Evolutionary conservation across 2,797 vertebrate species (phyloP).

Genomic region (Oceanodroma leucorhoa): DNA sequence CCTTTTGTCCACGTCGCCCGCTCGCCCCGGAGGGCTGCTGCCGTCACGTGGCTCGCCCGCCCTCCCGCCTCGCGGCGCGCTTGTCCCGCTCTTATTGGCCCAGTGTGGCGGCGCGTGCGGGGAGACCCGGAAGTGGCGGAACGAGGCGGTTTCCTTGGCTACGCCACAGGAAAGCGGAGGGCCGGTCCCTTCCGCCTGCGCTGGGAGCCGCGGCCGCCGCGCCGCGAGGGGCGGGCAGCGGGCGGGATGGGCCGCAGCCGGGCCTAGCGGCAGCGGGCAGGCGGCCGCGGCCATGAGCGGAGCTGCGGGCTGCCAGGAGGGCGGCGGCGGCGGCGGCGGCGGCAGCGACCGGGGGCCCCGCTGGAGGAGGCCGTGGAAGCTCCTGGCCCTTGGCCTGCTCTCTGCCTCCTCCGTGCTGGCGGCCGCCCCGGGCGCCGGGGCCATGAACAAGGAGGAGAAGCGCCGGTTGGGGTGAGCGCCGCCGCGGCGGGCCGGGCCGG

Average conservation of each 20-base stretch:
- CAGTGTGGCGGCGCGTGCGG: not conserved
- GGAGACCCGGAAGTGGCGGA: conserved; percentile 64
- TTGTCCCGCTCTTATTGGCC: not conserved
- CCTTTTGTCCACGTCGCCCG: conserved; percentile 63
- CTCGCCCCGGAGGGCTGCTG: not conserved
- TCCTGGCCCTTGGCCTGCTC: conserved; percentile 69
- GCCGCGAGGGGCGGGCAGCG: conserved; percentile 45
- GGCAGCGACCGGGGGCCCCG: conserved; percentile 32
- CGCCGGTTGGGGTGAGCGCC: conserved; percentile 74
- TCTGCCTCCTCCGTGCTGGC: conserved; percentile 69
- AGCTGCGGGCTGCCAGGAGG: conserved; percentile 21
- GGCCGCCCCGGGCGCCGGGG: conserved; percentile 61
- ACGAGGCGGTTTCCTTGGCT: conserved; percentile 74
- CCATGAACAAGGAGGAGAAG: conserved; percentile 77
- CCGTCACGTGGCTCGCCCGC: not conserved
- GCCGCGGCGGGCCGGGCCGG: not conserved
- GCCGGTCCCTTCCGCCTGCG: conserved; percentile 51
- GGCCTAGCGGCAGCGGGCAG: conserved; percentile 70
- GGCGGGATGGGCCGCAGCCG: conserved; percentile 28
- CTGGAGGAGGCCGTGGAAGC: conserved; percentile 70
- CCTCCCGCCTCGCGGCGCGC: not conserved
- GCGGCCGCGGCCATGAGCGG: conserved; percentile 53
- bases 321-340: conserved; percentile 1
- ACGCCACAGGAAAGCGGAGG: conserved; percentile 70
- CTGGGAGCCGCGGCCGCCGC: conserved; percentile 40